A percentile compares a stretch with the other conserved stretches of the same genome.
These are phyloP conservation scores for Microtus pennsylvanicus DNA, from an alignment of 2,113 vertebrate genomes.

Conservation along the genomic window DNA sequence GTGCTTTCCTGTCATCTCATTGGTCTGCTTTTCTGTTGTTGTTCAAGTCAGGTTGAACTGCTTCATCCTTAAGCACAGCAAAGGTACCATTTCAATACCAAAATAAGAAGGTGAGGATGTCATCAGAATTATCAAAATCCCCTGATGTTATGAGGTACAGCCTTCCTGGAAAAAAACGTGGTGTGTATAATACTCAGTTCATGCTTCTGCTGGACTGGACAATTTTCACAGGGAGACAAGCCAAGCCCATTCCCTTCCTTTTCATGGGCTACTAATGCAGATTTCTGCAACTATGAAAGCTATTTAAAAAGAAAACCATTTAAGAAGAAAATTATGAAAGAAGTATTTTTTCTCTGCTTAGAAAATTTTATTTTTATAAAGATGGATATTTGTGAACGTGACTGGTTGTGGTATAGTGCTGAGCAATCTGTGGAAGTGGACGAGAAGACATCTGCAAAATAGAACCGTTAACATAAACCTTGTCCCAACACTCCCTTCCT, in stretches of 20 bases:
- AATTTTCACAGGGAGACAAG: background rate
- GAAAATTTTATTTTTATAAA: conserved; percentile 10
- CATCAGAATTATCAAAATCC: background rate
- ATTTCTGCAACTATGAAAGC: background rate
- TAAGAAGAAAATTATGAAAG: background rate
- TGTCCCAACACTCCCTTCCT: background rate
- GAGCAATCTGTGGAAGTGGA: background rate
- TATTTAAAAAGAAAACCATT: background rate
- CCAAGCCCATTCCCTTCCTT: background rate
- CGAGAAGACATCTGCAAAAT: background rate
- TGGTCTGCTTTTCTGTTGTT: background rate
- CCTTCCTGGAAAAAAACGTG: background rate
- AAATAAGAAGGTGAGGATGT: background rate
- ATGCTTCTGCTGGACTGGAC: background rate
- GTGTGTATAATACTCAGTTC: background rate
- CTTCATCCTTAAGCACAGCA: background rate
- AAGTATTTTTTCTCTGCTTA: background rate
- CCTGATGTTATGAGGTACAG: background rate
- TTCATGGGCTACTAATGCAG: background rate
- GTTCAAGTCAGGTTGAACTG: background rate
- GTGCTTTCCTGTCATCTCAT: background rate
- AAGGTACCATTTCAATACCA: background rate
- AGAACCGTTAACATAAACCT: background rate
- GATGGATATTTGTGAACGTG: background rate
- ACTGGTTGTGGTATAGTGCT: background rate